Evolutionary conservation across 2,888 invertebrate genomes (phyloP), one percentile per base, ranked within the genome.

Genomic region (Carcina quercana): DNA sequence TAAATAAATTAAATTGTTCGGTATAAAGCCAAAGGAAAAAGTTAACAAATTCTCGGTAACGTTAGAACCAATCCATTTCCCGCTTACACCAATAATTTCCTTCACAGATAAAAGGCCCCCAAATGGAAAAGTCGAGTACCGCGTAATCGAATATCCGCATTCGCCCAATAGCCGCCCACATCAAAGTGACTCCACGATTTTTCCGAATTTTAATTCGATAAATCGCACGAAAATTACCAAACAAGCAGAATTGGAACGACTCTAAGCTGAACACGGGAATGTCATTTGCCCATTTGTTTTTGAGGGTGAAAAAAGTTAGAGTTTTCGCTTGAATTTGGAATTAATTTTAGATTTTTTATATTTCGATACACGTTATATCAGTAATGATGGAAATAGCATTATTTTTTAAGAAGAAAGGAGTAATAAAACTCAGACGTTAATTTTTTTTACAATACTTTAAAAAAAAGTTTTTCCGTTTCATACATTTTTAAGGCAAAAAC

Each of bases 61-160:
- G n/a, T n/a, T n/a, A n/a, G 11, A 24, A 32, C 26, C 37, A 52
- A 57, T 55, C 54, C 52, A 32, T 39, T 57, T 61, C 53, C 52
- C 53, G 57, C 60, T 61, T 59, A 69, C 66, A 63, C 58, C 59
- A 56, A 59, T 54, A 53, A 64, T 62, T 71, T 65, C 56, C 49
- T 54, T 58, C 48, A 46, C 40, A 45, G 59, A 62, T 57, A 61
- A 68, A 72, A 61, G 65, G 67, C 55, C 55, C 49, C 50, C 59
- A 75, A 79, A 79, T 79, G 75, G 74, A 72, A 74, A 75, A 76
- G 68, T 72, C 76, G 68, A 58, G 71, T 75, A 53, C 56, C 56
- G 49, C 52, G 52, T 74, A 75, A 80, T 78, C 71, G 67, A 76
- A 71, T 79, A 59, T 50, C 49, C 45, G 42, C 44, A 59, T 56